These are phyloP conservation scores for Altica lythri DNA, from an alignment of 2,888 invertebrate genomes.

Conservation along the genomic window DNA sequence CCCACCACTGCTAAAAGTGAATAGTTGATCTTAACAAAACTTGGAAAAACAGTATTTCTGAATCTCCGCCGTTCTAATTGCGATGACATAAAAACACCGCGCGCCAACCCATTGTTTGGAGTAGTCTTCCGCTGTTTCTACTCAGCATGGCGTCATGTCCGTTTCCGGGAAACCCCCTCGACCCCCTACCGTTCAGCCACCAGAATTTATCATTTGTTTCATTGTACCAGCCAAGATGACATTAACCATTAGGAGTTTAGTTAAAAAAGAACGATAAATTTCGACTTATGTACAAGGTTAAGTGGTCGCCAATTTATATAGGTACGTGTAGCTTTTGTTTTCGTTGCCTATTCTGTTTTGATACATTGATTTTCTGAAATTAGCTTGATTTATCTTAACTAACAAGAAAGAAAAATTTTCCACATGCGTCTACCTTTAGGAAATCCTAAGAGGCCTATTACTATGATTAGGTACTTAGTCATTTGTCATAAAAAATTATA, in stretches of 20 bases:
- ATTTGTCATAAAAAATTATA: too few species aligned
- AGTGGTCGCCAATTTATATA: constrained; percentile 36
- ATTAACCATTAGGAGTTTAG: constrained; percentile 43
- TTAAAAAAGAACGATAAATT: constrained; percentile 41
- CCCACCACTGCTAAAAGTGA: constrained; percentile 23
- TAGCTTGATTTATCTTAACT: not conserved
- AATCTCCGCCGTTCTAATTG: constrained; percentile 56
- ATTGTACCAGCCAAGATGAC: constrained; percentile 45
- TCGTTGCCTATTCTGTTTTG: constrained; percentile 17
- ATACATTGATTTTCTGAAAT: not conserved
- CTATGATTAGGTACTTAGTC: too few species aligned
- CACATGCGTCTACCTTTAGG: too few species aligned
- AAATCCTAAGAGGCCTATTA: too few species aligned
- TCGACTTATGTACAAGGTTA: constrained; percentile 32
- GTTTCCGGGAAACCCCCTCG: constrained; percentile 52
- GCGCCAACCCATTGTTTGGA: constrained; percentile 57
- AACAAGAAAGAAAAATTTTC: too few species aligned
- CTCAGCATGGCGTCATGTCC: constrained; percentile 61
- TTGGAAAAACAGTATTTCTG: constrained; percentile 53
- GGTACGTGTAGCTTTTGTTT: constrained; percentile 32
- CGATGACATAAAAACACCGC: constrained; percentile 56
- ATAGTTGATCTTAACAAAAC: constrained; percentile 31
- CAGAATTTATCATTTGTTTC: constrained; percentile 52
- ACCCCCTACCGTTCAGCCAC: constrained; percentile 36
- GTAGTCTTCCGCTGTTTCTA: constrained; percentile 59